These are phyloP conservation scores for Drosophila paramelanica DNA, from an alignment of 2,888 invertebrate species.

Conservation along the genomic window DNA sequence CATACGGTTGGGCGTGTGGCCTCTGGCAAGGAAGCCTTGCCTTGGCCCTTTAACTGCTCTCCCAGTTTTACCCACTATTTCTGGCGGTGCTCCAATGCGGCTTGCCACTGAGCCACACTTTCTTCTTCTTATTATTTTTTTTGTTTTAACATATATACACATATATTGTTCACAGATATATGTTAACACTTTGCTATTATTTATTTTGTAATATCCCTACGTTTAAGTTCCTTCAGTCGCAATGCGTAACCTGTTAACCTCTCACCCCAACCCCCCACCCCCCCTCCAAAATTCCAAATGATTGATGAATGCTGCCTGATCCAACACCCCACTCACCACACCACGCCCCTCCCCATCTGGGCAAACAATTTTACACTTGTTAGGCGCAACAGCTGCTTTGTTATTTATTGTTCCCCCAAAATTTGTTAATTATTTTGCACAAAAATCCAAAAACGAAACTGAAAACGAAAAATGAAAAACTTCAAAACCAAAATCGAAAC, in stretches of 20 bases:
- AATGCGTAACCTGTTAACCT: background rate
- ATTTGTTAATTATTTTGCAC: slow-evolving; percentile 60
- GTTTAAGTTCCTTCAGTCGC: slow-evolving; percentile 18
- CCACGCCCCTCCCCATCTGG: background rate
- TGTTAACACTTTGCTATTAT: slow-evolving; percentile 22
- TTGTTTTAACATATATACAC: background rate
- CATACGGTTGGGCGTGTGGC: too few species aligned
- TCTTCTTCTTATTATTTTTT: slow-evolving; percentile 3
- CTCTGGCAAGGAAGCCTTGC: too few species aligned
- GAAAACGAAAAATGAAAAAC: background rate
- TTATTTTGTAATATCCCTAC: slow-evolving; percentile 34
- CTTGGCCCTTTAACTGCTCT: background rate
- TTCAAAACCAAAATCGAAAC: slow-evolving; percentile 6
- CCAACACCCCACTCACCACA: background rate
- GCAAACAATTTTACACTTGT: slow-evolving; percentile 23
- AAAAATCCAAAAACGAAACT: slow-evolving; percentile 11
- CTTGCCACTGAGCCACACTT: background rate
- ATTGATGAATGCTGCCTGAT: too few species aligned
- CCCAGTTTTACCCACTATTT: background rate
- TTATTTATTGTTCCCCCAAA: slow-evolving; percentile 62
- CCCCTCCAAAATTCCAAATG: too few species aligned
- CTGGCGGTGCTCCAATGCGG: slow-evolving; percentile 10
- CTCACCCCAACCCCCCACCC: background rate
- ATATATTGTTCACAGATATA: background rate
- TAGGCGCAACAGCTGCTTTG: slow-evolving; percentile 42